Conservation (phyloP, 1,140 invertebrate species). For the Brachionus paranguensis region DNA sequence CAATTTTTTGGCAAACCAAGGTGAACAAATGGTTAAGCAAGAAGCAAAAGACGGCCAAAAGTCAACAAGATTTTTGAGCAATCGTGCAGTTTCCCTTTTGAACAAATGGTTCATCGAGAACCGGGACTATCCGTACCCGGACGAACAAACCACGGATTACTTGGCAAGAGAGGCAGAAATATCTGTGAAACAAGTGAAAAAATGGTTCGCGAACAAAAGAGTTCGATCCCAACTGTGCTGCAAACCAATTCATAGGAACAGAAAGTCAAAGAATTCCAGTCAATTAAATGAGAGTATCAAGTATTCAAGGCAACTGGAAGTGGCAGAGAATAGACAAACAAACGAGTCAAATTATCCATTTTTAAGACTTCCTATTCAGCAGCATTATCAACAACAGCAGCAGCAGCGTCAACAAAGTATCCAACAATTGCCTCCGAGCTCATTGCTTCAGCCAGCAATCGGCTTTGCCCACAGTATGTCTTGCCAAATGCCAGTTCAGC, state of each 20-base stretch:
- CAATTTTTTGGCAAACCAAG: background rate
- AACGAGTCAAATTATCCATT: background rate
- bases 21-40: background rate
- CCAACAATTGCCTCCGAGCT: background rate
- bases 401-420: background rate
- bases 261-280: background rate
- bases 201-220: slow-evolving; percentile 41
- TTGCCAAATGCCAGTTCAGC: background rate
- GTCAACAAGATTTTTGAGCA: slow-evolving; percentile 12
- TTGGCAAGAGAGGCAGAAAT: slow-evolving; percentile 37
- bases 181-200: slow-evolving; percentile 40
- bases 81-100: background rate
- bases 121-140: slow-evolving; percentile 40
- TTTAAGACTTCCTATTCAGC: background rate
- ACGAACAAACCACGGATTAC: slow-evolving; percentile 18
- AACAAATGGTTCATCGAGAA: slow-evolving; percentile 37
- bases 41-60: slow-evolving; percentile 3
- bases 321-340: background rate
- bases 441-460: background rate
- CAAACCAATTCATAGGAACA: slow-evolving; percentile 23
- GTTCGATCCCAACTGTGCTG: slow-evolving; percentile 38
- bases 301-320: background rate
- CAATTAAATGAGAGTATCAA: background rate
- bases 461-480: background rate
- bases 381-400: background rate